Base-by-base conservation (phyloP, 2,113 vertebrate genomes). In the Canis aureus region DNA sequence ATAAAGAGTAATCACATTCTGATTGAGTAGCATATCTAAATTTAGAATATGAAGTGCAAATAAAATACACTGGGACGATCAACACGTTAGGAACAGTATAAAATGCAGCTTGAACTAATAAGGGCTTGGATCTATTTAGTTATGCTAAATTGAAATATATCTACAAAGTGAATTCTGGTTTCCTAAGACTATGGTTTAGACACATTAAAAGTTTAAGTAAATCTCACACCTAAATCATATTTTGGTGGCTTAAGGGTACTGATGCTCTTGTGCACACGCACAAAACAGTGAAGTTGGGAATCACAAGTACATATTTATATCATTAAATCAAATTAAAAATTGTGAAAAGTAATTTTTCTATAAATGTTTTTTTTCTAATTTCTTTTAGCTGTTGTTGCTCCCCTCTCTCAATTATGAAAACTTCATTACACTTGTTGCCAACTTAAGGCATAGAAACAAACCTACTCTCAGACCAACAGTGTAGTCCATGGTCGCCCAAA, bases 31-130 rank as follows among this genome's bases (percentile, higher is more conserved):
- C 5, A 8, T 66, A 49, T n/a, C 74, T 80, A 74, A 89, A 66
- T 83, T 43, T 84, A 69, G n/a, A 92, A 86, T 49, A 22, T 60
- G 59, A 96, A 91, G 23, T 85, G 1, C 55, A 85, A 96, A 79
- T 60, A 80, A 96, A 94, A 97, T 85, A 95, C 49, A 82, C 55
- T 49, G 29, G n/a, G n/a, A 87, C 38, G 43, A 89, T 83, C 27
- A 55, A 89, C 27, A 73, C 73, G 15, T 80, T 80, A 89, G 62
- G 43, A 95, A 89, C 29, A 95, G 43, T n/a, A 90, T n/a, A 79
- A 82, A 94, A 60, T 84, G 7, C 57, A 92, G 74, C 79, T 96
- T 98, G 62, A 95, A 89, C 79, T 95, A 92, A 90, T 96, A 73
- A 67, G 25, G 23, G 59, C 38, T 86, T 95, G 69, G 15, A 76